phyloP scores from a whole-genome alignment of 2,888 invertebrate genomes.

The Rutpela maculata region DNA sequence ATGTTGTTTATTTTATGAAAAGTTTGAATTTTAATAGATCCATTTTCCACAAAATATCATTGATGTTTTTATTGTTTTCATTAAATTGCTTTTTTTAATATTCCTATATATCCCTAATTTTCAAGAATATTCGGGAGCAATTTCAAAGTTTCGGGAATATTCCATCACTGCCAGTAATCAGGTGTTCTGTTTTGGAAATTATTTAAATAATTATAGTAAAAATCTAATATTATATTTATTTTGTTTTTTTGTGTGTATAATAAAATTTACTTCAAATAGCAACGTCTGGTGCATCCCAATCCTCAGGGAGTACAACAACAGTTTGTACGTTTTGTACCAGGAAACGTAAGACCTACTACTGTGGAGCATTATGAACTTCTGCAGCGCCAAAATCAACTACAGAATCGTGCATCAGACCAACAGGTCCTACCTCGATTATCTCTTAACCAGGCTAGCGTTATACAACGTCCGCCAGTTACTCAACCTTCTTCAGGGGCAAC shows the following conservation, averaged over 20 bases:
- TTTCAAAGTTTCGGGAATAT: background rate
- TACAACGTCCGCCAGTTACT: slow-evolving; percentile 52
- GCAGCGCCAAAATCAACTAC: slow-evolving; percentile 64
- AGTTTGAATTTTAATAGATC: too few relatives aligned
- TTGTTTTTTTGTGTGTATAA: background rate
- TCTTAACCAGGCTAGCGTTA: slow-evolving; percentile 51
- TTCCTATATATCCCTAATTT: too few relatives aligned
- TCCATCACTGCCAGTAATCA: too few relatives aligned
- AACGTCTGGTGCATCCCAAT: slow-evolving; percentile 50
- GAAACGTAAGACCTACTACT: slow-evolving; percentile 62
- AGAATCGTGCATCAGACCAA: slow-evolving; percentile 57
- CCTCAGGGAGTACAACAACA: slow-evolving; percentile 58
- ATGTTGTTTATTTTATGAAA: too few relatives aligned
- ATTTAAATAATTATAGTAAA: too few relatives aligned
- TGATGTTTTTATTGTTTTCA: too few relatives aligned
- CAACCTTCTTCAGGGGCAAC: slow-evolving; percentile 57
- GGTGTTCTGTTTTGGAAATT: too few relatives aligned
- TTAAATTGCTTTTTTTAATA: too few relatives aligned
- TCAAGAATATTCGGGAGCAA: background rate
- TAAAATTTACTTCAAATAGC: slow-evolving; percentile 44
- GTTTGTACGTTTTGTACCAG: slow-evolving; percentile 60
- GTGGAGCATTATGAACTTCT: slow-evolving; percentile 69
- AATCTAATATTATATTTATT: too few relatives aligned
- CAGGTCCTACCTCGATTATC: slow-evolving; percentile 55
- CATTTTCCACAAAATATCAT: too few relatives aligned